A percentile compares a stretch with the other conserved stretches of the same genome.
phyloP scores from a whole-genome alignment of 2,113 vertebrate species.

The Sylvilagus bachmani region DNA sequence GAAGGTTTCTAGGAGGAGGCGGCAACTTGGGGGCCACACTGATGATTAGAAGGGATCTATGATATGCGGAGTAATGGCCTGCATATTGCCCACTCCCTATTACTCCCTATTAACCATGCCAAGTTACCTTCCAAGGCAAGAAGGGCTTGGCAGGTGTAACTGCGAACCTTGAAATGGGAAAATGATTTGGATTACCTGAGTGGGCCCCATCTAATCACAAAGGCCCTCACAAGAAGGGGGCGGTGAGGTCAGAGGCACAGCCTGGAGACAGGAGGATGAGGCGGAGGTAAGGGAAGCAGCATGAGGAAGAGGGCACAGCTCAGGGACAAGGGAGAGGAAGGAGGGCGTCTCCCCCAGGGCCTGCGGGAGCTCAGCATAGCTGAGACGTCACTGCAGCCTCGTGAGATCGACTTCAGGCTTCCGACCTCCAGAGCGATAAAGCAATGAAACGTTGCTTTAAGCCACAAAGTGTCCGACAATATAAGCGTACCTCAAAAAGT shows the following conservation, averaged over 20 bases:
- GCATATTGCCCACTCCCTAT: neutral
- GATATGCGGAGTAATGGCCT: neutral
- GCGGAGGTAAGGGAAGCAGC: neutral
- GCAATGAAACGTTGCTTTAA: neutral
- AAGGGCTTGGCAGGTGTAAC: neutral
- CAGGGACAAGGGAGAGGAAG: neutral
- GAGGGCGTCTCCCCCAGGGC: neutral
- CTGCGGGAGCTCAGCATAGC: neutral
- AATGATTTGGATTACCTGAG: neutral
- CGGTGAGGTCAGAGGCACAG: neutral
- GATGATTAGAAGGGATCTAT: neutral
- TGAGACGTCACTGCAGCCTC: neutral
- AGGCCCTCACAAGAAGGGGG: neutral
- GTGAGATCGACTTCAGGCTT: neutral
- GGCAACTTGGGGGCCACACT: too few relatives aligned
- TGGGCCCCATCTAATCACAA: neutral
- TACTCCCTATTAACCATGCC: neutral
- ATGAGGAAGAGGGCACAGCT: neutral
- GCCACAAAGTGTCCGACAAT: neutral
- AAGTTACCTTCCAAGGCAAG: neutral
- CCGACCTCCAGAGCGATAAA: neutral
- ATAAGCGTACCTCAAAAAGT: neutral
- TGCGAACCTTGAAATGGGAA: neutral
- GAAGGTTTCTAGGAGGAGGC: neutral
- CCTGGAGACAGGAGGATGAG: neutral